phyloP scores from a whole-genome alignment of 2,888 invertebrate species.

The Spilarctia lutea region DNA sequence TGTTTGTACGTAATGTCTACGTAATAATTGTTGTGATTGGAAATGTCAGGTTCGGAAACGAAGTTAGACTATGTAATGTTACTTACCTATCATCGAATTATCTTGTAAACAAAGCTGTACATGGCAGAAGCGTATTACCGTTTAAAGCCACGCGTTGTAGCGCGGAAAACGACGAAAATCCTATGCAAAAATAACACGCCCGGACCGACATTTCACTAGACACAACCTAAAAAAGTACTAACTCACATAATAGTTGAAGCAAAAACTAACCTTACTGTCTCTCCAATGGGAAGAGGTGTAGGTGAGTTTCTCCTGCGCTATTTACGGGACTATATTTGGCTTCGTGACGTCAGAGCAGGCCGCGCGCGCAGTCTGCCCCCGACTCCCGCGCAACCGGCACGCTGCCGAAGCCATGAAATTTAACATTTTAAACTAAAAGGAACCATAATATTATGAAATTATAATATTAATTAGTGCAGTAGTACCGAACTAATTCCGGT shows the following conservation, averaged over 20 bases:
- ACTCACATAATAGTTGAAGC: slow-evolving; percentile 33
- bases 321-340: slow-evolving; percentile 75
- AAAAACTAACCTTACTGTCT: slow-evolving; percentile 51
- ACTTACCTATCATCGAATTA: slow-evolving; percentile 49
- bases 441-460: slow-evolving; percentile 61
- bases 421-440: slow-evolving; percentile 43
- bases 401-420: slow-evolving; percentile 60
- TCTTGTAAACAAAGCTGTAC: slow-evolving; percentile 72
- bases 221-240: slow-evolving; percentile 52
- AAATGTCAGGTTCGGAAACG: neutral
- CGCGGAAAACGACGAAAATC: slow-evolving; percentile 77
- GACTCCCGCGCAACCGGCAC: slow-evolving; percentile 75
- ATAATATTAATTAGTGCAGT: slow-evolving; percentile 57
- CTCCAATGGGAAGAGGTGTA: slow-evolving; percentile 52
- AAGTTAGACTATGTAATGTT: slow-evolving; percentile 16
- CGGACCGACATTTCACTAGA: slow-evolving; percentile 71
- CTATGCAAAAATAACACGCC: slow-evolving; percentile 83
- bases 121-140: slow-evolving; percentile 74
- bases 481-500: slow-evolving; percentile 49
- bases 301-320: slow-evolving; percentile 29
- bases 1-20: neutral
- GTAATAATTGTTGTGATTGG: neutral
- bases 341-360: slow-evolving; percentile 72
- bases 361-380: slow-evolving; percentile 77
- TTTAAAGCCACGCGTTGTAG: slow-evolving; percentile 78